Conservation (phyloP, 2,113 vertebrate species). For the Poecilia latipinna region DNA sequence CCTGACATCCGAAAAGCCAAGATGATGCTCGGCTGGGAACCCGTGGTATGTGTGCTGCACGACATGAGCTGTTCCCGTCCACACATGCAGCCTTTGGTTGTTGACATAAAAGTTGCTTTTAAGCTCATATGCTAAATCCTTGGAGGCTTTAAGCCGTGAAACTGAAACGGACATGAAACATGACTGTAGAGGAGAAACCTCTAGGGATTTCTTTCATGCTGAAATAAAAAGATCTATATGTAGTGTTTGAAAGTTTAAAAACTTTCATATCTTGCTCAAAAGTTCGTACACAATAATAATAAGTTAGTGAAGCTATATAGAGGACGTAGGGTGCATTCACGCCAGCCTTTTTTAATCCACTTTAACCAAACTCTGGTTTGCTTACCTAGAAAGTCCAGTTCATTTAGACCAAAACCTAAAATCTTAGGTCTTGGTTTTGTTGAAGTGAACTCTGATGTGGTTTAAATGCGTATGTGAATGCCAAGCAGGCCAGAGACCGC, state of each 20-base stretch:
- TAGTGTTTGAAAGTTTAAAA: neutral
- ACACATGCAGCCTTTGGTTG: neutral
- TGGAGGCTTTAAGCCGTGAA: neutral
- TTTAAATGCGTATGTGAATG: no score
- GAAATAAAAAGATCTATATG: neutral
- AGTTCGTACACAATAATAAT: neutral
- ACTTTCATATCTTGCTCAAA: no score
- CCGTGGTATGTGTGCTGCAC: conserved; percentile 86
- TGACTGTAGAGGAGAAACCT: neutral
- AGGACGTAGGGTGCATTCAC: no score
- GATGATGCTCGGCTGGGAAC: conserved; percentile 94
- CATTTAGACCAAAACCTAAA: no score
- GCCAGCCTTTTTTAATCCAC: no score
- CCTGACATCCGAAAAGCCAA: conserved; percentile 97
- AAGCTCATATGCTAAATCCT: neutral
- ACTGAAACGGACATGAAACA: neutral
- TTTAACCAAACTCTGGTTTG: no score
- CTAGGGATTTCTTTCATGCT: no score
- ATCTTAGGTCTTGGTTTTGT: no score
- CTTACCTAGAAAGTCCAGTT: no score
- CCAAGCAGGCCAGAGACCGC: no score
- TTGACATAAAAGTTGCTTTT: neutral
- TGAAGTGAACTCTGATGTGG: no score
- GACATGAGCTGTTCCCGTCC: neutral
- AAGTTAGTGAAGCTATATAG: neutral